Evolutionary conservation across 2,888 invertebrate species (phyloP).

Genomic region (Mermis nigrescens): DNA sequence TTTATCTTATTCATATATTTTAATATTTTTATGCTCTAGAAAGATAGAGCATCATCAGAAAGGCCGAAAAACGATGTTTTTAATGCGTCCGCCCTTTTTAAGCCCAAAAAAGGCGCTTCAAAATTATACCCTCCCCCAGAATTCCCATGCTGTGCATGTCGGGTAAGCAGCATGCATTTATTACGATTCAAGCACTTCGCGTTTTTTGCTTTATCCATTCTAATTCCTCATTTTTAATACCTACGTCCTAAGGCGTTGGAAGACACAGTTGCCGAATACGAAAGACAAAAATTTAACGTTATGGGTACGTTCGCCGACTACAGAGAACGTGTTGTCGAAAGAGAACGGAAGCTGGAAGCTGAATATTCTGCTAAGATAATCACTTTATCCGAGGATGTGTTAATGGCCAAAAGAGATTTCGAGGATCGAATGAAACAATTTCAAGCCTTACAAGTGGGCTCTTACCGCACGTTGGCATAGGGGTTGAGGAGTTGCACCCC

Average conservation of each 20-base stretch:
- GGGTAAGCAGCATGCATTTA: too few species aligned
- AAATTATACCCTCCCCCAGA: too few species aligned
- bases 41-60: too few species aligned
- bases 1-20: too few species aligned
- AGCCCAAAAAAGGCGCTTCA: too few species aligned
- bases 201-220: background rate
- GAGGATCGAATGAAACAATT: conserved; percentile 37
- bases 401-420: conserved; percentile 35
- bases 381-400: conserved; percentile 34
- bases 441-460: conserved; percentile 30
- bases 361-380: conserved; percentile 33
- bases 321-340: conserved; percentile 22
- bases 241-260: conserved; percentile 26
- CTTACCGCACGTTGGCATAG: too few species aligned
- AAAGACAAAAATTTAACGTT: conserved; percentile 28
- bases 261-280: conserved; percentile 31
- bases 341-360: conserved; percentile 30
- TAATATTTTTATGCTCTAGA: too few species aligned
- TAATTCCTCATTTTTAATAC: background rate
- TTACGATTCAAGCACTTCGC: too few species aligned
- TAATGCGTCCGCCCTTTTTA: too few species aligned
- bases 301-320: conserved; percentile 32
- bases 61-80: too few species aligned
- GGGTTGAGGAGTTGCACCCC: too few species aligned
- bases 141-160: background rate